Base-by-base conservation (phyloP, 2,888 invertebrate species). In the Lydus trimaculatus region DNA sequence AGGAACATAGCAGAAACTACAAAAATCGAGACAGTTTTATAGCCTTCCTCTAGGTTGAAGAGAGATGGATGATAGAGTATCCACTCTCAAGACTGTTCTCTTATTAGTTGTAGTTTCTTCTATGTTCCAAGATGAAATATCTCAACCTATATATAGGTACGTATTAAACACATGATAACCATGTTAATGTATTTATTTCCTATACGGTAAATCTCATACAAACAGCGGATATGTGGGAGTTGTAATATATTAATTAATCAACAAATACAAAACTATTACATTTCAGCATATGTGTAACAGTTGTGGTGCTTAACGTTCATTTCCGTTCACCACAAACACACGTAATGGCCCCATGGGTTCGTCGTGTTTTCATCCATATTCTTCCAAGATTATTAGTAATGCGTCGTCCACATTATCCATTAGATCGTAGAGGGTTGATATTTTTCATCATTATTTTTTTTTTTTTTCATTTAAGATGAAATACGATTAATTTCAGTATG, bases 281-380 rank as follows among this genome's bases (percentile, higher is more conserved):
- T 80, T 82, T 65, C 75, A 84, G 84, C 79, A 85, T 84, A 81
- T 84, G 85, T 72, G 84, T 85, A 17, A 84, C 84, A 33, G 98
- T 99, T 81, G 94, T 98, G 83, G 97, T 98, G 80, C 89, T 98
- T 81, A 98, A 98, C 88, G 96, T 98, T 80, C 98, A 98, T 89
- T 98, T 98, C 89, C 94, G 99, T 69, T 97, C 97, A 76, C 97
- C 98, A 75, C 96, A 97, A 86, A 99, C 98, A 74, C 98, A 98
- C 89, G 94, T 94, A 77, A 98, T 99, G 98, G 94, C 97, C 73
- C 95, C 94, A 65, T 98, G 98, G 98, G 96, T 98, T 81, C 92
- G 95, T 76, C 91, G 95, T 76, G 94, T 99, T 81, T 98, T 98
- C 89, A 96, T 98, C 83, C 96, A 98, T 88, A 94, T 97, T 85